A percentile compares a stretch with the other conserved stretches of the same genome.
phyloP scores from a whole-genome alignment of 2,888 invertebrate species.

The Eupeodes latifasciatus region DNA sequence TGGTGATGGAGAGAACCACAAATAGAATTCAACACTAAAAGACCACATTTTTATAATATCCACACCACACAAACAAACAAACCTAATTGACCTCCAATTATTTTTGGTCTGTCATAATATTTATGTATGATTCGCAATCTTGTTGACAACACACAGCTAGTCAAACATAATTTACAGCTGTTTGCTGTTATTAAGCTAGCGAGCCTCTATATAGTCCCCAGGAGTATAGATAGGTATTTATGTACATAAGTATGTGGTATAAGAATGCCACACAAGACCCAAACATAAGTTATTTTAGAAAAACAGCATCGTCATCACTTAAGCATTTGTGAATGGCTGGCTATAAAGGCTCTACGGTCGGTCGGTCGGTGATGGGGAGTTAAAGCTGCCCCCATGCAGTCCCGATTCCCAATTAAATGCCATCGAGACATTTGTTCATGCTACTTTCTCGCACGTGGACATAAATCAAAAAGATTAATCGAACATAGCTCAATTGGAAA shows the following conservation, averaged over 20 bases:
- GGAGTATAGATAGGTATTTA: conserved; percentile 31
- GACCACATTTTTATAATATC: conserved; percentile 15
- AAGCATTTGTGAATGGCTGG: conserved; percentile 26
- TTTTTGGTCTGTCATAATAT: conserved; percentile 76
- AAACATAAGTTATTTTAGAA: conserved; percentile 2
- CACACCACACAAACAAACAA: background rate
- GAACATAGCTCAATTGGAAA: conserved; percentile 83
- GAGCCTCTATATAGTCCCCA: background rate
- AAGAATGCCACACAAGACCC: conserved; percentile 49
- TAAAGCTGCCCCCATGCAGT: conserved; percentile 64
- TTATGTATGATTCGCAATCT: conserved; percentile 75
- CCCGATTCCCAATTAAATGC: conserved; percentile 78
- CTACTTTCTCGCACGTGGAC: conserved; percentile 81
- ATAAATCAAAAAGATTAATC: conserved; percentile 84
- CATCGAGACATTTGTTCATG: conserved; percentile 82
- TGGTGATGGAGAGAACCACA: conserved; percentile 8
- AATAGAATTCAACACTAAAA: background rate
- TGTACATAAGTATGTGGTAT: too few relatives aligned
- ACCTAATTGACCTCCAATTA: conserved; percentile 76
- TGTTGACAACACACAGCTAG: conserved; percentile 76
- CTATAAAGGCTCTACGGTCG: background rate
- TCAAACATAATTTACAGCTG: conserved; percentile 76
- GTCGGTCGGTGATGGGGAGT: too few relatives aligned
- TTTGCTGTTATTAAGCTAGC: conserved; percentile 37
- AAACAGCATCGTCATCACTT: conserved; percentile 1